phyloP scores from a whole-genome alignment of 2,113 vertebrate genomes.

The Nothoprocta perdicaria region DNA sequence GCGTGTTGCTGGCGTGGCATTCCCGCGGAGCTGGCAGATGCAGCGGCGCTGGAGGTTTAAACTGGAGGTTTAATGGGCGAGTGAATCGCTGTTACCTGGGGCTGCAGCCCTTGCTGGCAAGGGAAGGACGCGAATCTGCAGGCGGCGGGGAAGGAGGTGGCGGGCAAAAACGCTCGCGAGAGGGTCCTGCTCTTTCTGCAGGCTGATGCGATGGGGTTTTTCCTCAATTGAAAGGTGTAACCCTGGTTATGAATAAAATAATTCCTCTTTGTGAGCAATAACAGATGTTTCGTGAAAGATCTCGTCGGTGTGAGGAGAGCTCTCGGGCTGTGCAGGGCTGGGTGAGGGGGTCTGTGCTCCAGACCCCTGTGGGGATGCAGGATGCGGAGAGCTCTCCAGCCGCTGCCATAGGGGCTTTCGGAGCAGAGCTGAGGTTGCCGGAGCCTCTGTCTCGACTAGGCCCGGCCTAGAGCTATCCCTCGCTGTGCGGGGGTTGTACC shows the following conservation, averaged over 20 bases:
- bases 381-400: rapidly evolving
- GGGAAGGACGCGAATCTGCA: neutral
- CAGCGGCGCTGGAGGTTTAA: neutral
- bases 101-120: neutral
- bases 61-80: neutral
- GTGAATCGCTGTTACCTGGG: neutral
- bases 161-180: too few relatives aligned
- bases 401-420: neutral
- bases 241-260: constrained; percentile 12
- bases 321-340: neutral
- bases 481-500: neutral
- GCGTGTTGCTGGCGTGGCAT: neutral
- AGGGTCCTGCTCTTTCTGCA: neutral
- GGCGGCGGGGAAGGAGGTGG: neutral
- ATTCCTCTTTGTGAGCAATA: neutral
- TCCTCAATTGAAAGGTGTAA: neutral
- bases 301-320: neutral
- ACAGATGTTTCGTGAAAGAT: neutral
- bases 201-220: neutral
- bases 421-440: rapidly evolving
- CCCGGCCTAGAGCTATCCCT: neutral
- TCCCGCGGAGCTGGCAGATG: neutral
- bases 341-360: too few relatives aligned
- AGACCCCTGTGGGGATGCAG: neutral
- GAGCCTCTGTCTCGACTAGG: rapidly evolving